Evolutionary conservation across 2,797 vertebrate species (phyloP), one percentile per base, ranked within the genome.

Genomic region (Neosalanx taihuensis): DNA sequence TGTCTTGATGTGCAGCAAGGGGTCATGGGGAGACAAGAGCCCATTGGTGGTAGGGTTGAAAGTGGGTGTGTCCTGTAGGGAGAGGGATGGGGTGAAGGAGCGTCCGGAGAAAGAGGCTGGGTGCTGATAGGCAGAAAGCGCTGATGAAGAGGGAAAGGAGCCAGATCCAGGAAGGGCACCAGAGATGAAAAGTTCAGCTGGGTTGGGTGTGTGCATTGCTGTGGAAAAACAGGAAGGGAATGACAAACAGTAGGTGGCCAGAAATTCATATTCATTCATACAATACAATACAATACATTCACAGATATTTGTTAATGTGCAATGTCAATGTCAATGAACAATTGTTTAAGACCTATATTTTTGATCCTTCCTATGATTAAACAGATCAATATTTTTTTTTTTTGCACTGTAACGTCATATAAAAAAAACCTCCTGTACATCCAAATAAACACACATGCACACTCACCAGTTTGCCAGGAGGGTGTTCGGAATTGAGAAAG

Each of bases 81-180:
- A 94, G 41, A 97, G 89, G 0, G 96, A 96, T 0, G 95, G 90
- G 12, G 94, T 93, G 81, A 97, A 97, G 72, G 95, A 94, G 75
- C 94, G 93, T 49, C 95, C 94, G 37, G 94, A 91, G 83, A 98
- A 97, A 4, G 96, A 94, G 6, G 94, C 93, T 0, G 96, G 94
- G 86, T 96, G 95, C 84, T 97, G 96, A 84, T 98, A 98, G 26
- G 95, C 93, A n/a, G 95, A 95, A 57, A 98, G 93, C 31, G 95
- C 92, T 20, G 96, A 95, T 2, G 96, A 95, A 0, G 96, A 94
- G 0, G 94, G 91, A 72, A 96, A 97, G 65, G 95, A 95, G 51
- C 95, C 91, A 67, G 96, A 95, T 31, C 93, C 94, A 0, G 94
- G 94, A 37, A 96, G 88, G 9, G 96, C 92, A 0, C 96, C 95